Conservation (phyloP, 1,140 invertebrate species). For the Saccostrea cuccullata region DNA sequence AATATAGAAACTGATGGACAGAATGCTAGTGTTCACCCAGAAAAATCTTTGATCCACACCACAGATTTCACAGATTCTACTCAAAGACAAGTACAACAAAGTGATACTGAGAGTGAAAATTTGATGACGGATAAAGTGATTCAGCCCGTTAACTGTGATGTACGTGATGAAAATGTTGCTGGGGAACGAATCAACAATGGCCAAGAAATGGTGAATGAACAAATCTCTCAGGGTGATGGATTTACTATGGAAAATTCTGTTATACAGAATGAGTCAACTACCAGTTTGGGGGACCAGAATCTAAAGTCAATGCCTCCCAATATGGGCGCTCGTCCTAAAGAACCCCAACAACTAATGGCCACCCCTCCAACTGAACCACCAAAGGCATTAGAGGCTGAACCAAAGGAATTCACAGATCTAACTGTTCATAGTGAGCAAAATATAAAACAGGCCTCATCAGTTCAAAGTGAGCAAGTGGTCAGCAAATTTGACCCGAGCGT, state of each 20-base stretch:
- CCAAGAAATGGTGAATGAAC: neutral
- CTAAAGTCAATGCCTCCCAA: neutral
- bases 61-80: neutral
- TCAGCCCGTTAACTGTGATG: neutral
- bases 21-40: neutral
- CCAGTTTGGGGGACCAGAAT: neutral
- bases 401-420: neutral
- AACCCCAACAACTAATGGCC: slow-evolving; percentile 48
- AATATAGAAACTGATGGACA: neutral
- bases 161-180: neutral
- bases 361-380: neutral
- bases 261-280: neutral
- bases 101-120: neutral
- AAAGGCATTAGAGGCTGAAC: neutral
- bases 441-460: neutral
- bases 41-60: slow-evolving; percentile 5
- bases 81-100: neutral
- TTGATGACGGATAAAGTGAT: neutral
- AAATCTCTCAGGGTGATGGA: slow-evolving; percentile 9
- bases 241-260: neutral
- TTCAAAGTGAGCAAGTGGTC: neutral
- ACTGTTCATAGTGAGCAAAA: neutral
- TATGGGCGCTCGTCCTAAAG: slow-evolving; percentile 67
- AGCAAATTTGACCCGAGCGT: neutral
- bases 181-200: neutral